phyloP scores from a whole-genome alignment of 2,888 invertebrate species.

The Arctia plantaginis region DNA sequence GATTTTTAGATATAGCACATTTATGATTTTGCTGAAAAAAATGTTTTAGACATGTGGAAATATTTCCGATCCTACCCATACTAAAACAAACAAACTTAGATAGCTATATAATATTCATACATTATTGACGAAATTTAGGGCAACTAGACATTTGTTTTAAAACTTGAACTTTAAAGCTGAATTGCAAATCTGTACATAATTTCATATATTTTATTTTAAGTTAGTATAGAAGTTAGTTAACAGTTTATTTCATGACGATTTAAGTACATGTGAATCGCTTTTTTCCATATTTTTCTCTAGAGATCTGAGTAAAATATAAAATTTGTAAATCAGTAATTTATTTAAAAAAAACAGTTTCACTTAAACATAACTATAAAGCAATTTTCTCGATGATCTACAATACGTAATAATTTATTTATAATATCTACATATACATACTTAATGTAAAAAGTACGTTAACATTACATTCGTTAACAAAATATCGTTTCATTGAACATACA shows the following conservation, averaged over 20 bases:
- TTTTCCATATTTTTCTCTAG: not conserved
- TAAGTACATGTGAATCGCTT: not conserved
- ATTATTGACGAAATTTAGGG: too few relatives aligned
- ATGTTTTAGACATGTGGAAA: too few relatives aligned
- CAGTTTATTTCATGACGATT: not conserved
- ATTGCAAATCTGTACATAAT: not conserved
- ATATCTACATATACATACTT: not conserved
- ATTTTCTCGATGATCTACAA: not conserved
- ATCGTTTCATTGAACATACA: conserved; percentile 39
- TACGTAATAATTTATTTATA: not conserved
- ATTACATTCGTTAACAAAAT: conserved; percentile 27
- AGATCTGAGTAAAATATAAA: not conserved
- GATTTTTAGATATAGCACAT: too few relatives aligned
- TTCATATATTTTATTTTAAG: not conserved
- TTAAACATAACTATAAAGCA: not conserved
- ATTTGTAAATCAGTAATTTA: not conserved
- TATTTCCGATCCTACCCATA: too few relatives aligned
- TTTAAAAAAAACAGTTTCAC: not conserved
- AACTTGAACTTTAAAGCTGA: too few relatives aligned
- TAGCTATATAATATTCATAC: too few relatives aligned
- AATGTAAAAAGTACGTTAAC: not conserved
- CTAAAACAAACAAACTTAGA: too few relatives aligned
- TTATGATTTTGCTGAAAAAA: too few relatives aligned
- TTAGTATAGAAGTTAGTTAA: not conserved
- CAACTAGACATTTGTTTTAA: too few relatives aligned